A percentile compares a stretch with the other conserved stretches of the same genome.
phyloP scores from a whole-genome alignment of 2,888 invertebrate species.

The Spialia ferax region DNA sequence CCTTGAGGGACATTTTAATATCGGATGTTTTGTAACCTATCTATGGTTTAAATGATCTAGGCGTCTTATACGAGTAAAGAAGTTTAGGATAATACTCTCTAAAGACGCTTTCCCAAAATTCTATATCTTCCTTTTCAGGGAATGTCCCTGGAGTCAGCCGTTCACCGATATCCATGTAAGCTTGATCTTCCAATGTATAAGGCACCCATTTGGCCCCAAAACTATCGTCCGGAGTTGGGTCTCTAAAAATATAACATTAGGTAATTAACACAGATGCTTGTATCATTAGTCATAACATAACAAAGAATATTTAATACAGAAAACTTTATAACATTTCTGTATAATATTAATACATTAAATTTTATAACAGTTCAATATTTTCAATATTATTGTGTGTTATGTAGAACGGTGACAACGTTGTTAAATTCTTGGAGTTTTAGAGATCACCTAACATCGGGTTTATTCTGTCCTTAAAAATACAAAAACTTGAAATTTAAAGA shows the following conservation, averaged over 20 bases:
- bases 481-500: too few species aligned
- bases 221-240: constrained; percentile 62
- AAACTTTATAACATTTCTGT: too few species aligned
- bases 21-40: too few species aligned
- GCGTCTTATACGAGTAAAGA: neutral
- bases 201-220: constrained; percentile 57
- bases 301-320: neutral
- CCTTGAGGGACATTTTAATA: too few species aligned
- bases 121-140: constrained; percentile 57
- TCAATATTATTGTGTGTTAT: too few species aligned
- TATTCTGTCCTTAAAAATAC: too few species aligned
- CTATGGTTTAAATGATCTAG: too few species aligned
- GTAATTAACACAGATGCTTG: neutral
- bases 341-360: too few species aligned
- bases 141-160: constrained; percentile 45
- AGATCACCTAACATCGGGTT: too few species aligned
- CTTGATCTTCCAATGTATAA: constrained; percentile 53
- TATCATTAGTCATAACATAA: neutral
- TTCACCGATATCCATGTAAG: constrained; percentile 61
- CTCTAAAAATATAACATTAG: constrained; percentile 50
- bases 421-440: too few species aligned
- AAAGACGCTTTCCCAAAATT: constrained; percentile 60
- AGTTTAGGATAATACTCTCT: constrained; percentile 51
- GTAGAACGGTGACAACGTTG: too few species aligned
- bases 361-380: too few species aligned